Percentiles rank a stretch among this genome's conserved stretches.
Evolutionary conservation across 2,888 invertebrate genomes (phyloP).

Genomic region (Epirrhoe alternata): DNA sequence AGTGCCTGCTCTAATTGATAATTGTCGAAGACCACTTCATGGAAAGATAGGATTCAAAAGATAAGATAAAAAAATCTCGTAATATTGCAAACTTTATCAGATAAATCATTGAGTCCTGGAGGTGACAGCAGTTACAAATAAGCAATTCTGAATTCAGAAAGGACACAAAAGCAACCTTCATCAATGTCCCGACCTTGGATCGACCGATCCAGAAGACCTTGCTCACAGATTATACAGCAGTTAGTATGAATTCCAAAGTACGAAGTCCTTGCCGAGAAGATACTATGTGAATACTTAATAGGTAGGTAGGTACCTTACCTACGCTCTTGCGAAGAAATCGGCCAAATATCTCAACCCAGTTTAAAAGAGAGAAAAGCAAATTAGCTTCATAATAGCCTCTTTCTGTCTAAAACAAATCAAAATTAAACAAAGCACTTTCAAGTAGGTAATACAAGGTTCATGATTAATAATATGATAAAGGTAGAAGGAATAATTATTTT

Average conservation of each 20-base stretch:
- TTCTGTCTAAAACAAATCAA: neutral
- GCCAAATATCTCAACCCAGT: slow-evolving; percentile 36
- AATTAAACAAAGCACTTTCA: neutral
- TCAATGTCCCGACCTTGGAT: slow-evolving; percentile 54
- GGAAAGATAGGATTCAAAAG: neutral
- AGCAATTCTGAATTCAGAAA: slow-evolving; percentile 28
- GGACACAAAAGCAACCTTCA: slow-evolving; percentile 53
- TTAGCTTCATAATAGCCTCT: neutral
- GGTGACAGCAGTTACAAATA: slow-evolving; percentile 1
- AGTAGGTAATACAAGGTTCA: neutral
- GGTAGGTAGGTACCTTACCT: slow-evolving; percentile 17
- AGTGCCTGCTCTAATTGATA: too few species aligned
- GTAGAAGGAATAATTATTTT: neutral
- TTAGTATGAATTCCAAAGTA: slow-evolving; percentile 6
- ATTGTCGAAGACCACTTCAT: too few species aligned
- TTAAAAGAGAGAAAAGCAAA: slow-evolving; percentile 30
- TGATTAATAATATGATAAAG: neutral
- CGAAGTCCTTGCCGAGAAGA: slow-evolving; percentile 6
- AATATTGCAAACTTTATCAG: neutral
- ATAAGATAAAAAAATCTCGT: neutral
- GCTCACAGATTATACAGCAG: slow-evolving; percentile 23
- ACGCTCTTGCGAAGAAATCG: slow-evolving; percentile 43
- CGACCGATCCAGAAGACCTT: slow-evolving; percentile 53
- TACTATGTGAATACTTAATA: neutral
- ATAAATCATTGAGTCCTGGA: neutral